Evolutionary conservation across 2,797 vertebrate species (phyloP), one percentile per base, ranked within the genome.

Genomic region (Peromyscus melanophrys): DNA sequence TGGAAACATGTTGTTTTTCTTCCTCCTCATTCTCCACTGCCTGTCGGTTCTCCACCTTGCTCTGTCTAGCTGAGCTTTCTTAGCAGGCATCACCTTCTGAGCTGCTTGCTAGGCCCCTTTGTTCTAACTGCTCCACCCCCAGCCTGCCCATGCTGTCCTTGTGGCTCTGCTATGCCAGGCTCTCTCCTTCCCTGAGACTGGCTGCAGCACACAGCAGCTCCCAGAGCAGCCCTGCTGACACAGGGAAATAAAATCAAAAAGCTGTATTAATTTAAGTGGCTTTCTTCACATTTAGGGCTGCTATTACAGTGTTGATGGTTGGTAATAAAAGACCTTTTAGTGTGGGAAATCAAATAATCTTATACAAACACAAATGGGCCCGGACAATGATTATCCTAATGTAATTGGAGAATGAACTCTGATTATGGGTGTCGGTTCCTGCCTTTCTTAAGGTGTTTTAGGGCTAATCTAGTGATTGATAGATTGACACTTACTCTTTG

Each of bases 271-370:
- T 98, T 98, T 93, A 92, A 96, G 90, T 95, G 81, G 67, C 85
- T 98, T 97, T 89, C 91, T 97, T 98, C 96, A 92, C 63, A 6
- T 96, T 96, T 95, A 94, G 92, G 71, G 92, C 94, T 98, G 97
- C 63, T 98, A 67, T 97, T 98, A 96, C 31, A 81, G 95, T 96
- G 95, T 92, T 96, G 94, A 43, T 97, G 95, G 91, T 90, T 96
- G 96, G 95, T 92, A 98, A 98, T 97, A 92, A 98, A 98, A 98
- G 95, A 96, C 71, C 96, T 98, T 98, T 98, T 96, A 97, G 97
- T 90, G 96, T 89, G 82, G 93, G 84, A 98, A 98, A 98, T 98
- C 95, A 97, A 97, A 98, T 98, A 96, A 98, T 95, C 97, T 96
- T 97, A 95, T 27, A 69, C 89, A 97, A 98, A 98, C 49, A 91